Percentiles rank a stretch among this genome's conserved stretches.
Evolutionary conservation across 2,888 invertebrate genomes (phyloP).

Genomic region (Tribolium freemani): DNA sequence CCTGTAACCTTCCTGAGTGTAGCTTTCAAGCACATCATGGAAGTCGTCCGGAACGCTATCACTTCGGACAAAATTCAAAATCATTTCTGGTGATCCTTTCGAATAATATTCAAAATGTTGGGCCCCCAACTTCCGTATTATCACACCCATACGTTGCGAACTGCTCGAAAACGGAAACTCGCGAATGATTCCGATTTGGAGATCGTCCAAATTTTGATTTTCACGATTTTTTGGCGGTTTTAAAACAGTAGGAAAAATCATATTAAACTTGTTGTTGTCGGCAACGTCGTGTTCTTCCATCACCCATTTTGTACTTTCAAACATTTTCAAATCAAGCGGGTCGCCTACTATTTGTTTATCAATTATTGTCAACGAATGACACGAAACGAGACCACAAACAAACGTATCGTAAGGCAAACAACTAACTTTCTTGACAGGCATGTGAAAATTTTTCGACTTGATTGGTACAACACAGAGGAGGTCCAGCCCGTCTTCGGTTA

Average conservation of each 20-base stretch:
- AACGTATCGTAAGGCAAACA: slow-evolving; percentile 67
- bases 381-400: slow-evolving; percentile 86
- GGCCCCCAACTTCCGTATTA: slow-evolving; percentile 79
- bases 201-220: slow-evolving; percentile 64
- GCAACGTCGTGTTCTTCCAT: slow-evolving; percentile 90
- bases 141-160: slow-evolving; percentile 92
- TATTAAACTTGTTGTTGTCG: slow-evolving; percentile 87
- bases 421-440: slow-evolving; percentile 68
- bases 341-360: slow-evolving; percentile 91
- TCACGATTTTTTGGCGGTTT: slow-evolving; percentile 70
- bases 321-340: slow-evolving; percentile 97
- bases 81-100: slow-evolving; percentile 91
- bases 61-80: slow-evolving; percentile 81
- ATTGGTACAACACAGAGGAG: slow-evolving; percentile 92
- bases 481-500: slow-evolving; percentile 96
- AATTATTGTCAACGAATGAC: slow-evolving; percentile 93
- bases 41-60: slow-evolving; percentile 88
- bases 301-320: slow-evolving; percentile 93
- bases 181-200: slow-evolving; percentile 78
- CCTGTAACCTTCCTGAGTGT: slow-evolving; percentile 93
- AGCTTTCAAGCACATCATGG: slow-evolving; percentile 81
- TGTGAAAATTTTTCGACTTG: slow-evolving; percentile 68
- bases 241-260: slow-evolving; percentile 89
- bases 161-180: slow-evolving; percentile 86
- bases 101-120: slow-evolving; percentile 65